phyloP scores from a whole-genome alignment of 2,797 vertebrate species.

The Spea hammondii region DNA sequence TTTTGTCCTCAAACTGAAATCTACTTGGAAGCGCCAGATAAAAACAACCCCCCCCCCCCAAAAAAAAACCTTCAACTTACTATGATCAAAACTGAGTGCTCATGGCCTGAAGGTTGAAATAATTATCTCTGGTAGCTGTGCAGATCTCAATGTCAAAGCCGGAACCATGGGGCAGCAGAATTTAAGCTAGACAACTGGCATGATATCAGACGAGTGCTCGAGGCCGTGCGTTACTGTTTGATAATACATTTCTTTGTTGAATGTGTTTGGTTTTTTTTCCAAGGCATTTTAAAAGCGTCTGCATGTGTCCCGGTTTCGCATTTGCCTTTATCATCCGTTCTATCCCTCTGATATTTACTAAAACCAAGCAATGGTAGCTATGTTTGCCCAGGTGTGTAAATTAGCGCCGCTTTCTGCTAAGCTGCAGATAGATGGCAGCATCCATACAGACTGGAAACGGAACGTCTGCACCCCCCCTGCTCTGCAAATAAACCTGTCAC shows the following conservation, averaged over 20 bases:
- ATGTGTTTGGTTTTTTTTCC: slow-evolving; percentile 40
- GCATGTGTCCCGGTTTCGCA: slow-evolving; percentile 83
- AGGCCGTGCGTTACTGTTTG: slow-evolving; percentile 86
- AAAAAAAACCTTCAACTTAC: slow-evolving; percentile 72
- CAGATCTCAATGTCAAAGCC: slow-evolving; percentile 80
- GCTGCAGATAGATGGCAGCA: slow-evolving; percentile 94
- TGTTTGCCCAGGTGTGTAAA: slow-evolving; percentile 73
- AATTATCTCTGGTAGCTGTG: slow-evolving; percentile 82
- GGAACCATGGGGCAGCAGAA: slow-evolving; percentile 81
- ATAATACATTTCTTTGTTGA: slow-evolving; percentile 82
- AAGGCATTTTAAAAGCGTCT: slow-evolving; percentile 70
- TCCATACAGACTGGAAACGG: slow-evolving; percentile 83
- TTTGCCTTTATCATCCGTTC: slow-evolving; percentile 85
- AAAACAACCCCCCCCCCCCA: slow-evolving; percentile 48
- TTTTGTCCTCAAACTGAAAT: slow-evolving; percentile 63
- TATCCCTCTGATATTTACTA: slow-evolving; percentile 84
- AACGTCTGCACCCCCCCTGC: slow-evolving; percentile 66
- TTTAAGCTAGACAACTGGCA: slow-evolving; percentile 85
- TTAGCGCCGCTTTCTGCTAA: slow-evolving; percentile 71
- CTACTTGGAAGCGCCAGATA: slow-evolving; percentile 65
- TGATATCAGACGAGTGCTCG: slow-evolving; percentile 82
- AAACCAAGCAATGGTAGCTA: slow-evolving; percentile 74
- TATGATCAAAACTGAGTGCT: slow-evolving; percentile 79
- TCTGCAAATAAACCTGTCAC: slow-evolving; percentile 90
- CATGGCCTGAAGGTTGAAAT: slow-evolving; percentile 84